Base-by-base conservation (phyloP, 1,140 invertebrate genomes). In the Mylabris phalerata region DNA sequence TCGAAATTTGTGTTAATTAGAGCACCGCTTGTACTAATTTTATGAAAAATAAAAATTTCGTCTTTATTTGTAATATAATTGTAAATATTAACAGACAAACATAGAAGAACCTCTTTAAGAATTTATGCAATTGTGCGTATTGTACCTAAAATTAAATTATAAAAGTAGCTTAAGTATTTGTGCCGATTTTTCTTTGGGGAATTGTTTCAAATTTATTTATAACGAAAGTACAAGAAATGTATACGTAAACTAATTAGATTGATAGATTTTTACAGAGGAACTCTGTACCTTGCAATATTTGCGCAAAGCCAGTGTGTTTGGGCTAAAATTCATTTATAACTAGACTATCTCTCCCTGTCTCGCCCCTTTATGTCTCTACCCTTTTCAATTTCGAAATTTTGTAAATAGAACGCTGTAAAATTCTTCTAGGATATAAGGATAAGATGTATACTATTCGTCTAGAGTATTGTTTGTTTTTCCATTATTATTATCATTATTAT, bases 181-280 rank as follows among this genome's bases (percentile, higher is more conserved):
- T 32, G 32, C 19, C 19, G 32, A 32, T 32, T 42, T 60, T 49
- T 55, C 49, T 54, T 60, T 19, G 19, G 19, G 44, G 50, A 39
- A 55, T 47, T 55, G 44, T 55, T 10, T 27, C 4, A 50, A 54
- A 48, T 56, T 67, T 61, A 57, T 68, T 66, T 57, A 46, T 64
- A 73, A 71, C 70, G 66, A 72, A 67, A 74, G 72, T 74, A 74
- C 72, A 74, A 74, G 66, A 65, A 67, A 67, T 71, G 72, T 74
- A 74, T 74, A 74, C 72, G 71, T 71, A 65, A 69, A 60, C 59
- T 57, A 66, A 57, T 44, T 58, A 54, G 50, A 32, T 32, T 32
- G 32, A 32, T 51, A 42, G 45, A 39, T 47, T 48, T 56, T 38
- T 24, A 50, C 55, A 50, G 58, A 59, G 58, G 62, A 66, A 65